Conservation (phyloP, 2,113 vertebrate species). For the Oreocharis arfaki region DNA sequence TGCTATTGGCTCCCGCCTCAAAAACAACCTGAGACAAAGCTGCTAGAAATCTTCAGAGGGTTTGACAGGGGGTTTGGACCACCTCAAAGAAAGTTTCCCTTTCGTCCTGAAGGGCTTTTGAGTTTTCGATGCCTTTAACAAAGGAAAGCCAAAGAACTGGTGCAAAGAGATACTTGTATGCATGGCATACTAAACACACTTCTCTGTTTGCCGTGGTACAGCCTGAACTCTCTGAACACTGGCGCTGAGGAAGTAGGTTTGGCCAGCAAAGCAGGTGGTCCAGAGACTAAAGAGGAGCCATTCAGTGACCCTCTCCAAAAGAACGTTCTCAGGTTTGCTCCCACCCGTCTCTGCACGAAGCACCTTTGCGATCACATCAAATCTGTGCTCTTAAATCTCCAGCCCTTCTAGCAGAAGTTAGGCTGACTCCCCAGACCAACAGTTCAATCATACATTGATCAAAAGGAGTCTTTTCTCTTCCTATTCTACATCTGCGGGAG, state of each 20-base stretch:
- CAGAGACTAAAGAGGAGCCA: conserved; percentile 40
- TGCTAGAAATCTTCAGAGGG: conserved; percentile 58
- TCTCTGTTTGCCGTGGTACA: conserved; percentile 64
- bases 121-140: conserved; percentile 14
- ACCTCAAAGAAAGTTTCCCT: conserved; percentile 61
- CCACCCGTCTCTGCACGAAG: background rate
- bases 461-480: conserved; percentile 8
- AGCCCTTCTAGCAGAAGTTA: background rate
- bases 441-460: background rate
- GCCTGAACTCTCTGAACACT: conserved; percentile 56
- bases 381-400: background rate
- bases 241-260: conserved; percentile 59
- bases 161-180: conserved; percentile 1
- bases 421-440: background rate
- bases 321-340: conserved; percentile 28
- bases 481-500: background rate
- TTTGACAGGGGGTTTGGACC: conserved; percentile 58
- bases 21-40: conserved; percentile 69
- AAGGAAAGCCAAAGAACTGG: conserved; percentile 49
- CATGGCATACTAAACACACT: conserved; percentile 36
- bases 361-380: background rate
- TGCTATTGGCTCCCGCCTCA: conserved; percentile 49
- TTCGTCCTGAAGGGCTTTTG: conserved; percentile 42
- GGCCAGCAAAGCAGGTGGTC: conserved; percentile 75
- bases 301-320: conserved; percentile 17